phyloP scores from a whole-genome alignment of 2,888 invertebrate species.

The Teleogryllus oceanicus region DNA sequence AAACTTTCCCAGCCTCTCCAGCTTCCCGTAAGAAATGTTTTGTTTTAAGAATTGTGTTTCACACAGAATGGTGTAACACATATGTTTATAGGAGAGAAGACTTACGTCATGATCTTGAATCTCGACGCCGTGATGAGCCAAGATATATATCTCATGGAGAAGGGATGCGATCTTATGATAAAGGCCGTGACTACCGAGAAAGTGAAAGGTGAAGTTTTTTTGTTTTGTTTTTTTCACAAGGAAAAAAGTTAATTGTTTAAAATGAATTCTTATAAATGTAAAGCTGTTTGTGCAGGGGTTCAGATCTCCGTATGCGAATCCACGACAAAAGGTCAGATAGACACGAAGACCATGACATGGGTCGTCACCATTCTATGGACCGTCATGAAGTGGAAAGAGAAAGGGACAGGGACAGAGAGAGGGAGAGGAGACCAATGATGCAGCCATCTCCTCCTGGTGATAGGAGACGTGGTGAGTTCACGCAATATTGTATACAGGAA shows the following conservation, averaged over 20 bases:
- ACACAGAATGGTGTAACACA: no score
- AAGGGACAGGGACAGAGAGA: conserved; percentile 27
- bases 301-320: conserved; percentile 36
- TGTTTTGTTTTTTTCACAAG: not conserved
- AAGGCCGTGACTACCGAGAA: conserved; percentile 32
- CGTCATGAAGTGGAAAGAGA: conserved; percentile 26
- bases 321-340: conserved; percentile 36
- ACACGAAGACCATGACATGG: conserved; percentile 31
- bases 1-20: no score
- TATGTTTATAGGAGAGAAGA: conserved; percentile 29
- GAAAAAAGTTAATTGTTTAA: not conserved
- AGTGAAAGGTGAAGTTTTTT: conserved; percentile 33
- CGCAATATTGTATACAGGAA: no score
- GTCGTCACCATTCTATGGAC: conserved; percentile 26
- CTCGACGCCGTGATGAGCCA: conserved; percentile 32
- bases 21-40: no score
- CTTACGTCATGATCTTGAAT: conserved; percentile 35
- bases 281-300: not conserved
- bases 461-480: conserved; percentile 25
- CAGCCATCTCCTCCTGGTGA: conserved; percentile 32
- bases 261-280: not conserved
- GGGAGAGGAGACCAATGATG: conserved; percentile 25
- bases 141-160: conserved; percentile 30
- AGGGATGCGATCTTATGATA: conserved; percentile 27
- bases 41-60: no score